These are phyloP conservation scores for Macquaria australasica DNA, from an alignment of 2,113 vertebrate species.

Conservation along the genomic window DNA sequence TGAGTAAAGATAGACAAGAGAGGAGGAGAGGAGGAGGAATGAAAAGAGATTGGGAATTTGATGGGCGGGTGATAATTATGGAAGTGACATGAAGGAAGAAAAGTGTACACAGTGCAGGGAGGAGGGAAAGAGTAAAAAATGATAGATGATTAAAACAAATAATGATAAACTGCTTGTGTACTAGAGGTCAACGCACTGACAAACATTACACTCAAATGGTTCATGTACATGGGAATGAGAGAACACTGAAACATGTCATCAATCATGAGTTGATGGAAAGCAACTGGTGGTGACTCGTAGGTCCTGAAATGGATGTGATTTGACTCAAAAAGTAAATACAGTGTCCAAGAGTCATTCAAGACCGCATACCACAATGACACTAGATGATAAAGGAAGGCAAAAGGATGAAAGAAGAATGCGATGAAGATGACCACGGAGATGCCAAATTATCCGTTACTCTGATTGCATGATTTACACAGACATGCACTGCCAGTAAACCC, in stretches of 20 bases:
- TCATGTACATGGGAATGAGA: conserved; percentile 52
- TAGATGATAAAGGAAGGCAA: not conserved
- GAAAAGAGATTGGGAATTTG: conserved; percentile 31
- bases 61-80: conserved; percentile 60
- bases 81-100: conserved; percentile 22
- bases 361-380: conserved; percentile 17
- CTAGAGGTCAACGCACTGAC: conserved; percentile 48
- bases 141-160: conserved; percentile 66
- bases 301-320: conserved; percentile 40
- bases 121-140: conserved; percentile 74
- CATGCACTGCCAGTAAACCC: conserved; percentile 2
- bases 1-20: conserved; percentile 13
- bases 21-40: conserved; percentile 35
- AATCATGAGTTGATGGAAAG: conserved; percentile 5
- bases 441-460: not conserved
- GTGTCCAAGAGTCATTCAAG: conserved; percentile 16
- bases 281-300: conserved; percentile 36
- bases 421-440: conserved; percentile 32
- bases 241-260: conserved; percentile 21
- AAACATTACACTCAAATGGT: conserved; percentile 50
- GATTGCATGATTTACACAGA: not conserved
- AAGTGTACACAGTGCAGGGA: conserved; percentile 75
- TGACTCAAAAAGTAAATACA: not conserved
- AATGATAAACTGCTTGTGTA: conserved; percentile 46
- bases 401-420: conserved; percentile 13